A percentile compares a stretch with the other conserved stretches of the same genome.
Evolutionary conservation across 1,140 invertebrate genomes (phyloP).

Genomic region (Anastrepha obliqua): DNA sequence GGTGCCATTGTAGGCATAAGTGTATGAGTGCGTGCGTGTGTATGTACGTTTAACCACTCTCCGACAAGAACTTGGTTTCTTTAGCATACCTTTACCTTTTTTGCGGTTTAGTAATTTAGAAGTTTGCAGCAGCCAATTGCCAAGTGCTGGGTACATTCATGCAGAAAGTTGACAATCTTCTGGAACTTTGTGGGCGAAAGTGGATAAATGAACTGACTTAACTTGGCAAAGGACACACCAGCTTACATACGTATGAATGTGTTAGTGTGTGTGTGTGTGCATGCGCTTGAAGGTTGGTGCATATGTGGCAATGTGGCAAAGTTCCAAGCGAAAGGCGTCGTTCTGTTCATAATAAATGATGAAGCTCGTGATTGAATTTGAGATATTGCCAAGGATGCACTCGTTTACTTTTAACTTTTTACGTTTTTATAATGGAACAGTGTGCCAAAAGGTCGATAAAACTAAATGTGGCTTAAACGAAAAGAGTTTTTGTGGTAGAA

Average conservation of each 20-base stretch:
- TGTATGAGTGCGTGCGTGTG: conserved; percentile 34
- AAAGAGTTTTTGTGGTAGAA: not conserved
- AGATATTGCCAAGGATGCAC: conserved; percentile 40
- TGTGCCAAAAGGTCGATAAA: conserved; percentile 15
- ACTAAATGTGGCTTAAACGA: not conserved
- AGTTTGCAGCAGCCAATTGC: conserved; percentile 49
- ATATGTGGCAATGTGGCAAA: conserved; percentile 23
- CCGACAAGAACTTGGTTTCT: conserved; percentile 9
- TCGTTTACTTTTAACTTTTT: conserved; percentile 25
- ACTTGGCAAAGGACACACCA: not conserved
- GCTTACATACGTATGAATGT: not conserved
- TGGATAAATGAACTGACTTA: conserved; percentile 50
- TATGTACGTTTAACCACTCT: conserved; percentile 57
- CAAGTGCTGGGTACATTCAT: conserved; percentile 51
- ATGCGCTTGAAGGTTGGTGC: not conserved
- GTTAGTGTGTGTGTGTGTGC: not conserved
- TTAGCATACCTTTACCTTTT: conserved; percentile 23
- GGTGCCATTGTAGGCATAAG: not conserved
- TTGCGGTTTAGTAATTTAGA: conserved; percentile 51
- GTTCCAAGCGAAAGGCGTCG: conserved; percentile 32
- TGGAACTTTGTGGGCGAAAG: conserved; percentile 49
- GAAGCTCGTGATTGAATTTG: conserved; percentile 50
- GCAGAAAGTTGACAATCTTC: conserved; percentile 52
- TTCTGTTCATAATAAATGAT: conserved; percentile 44
- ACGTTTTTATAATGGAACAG: not conserved